Base-by-base conservation (phyloP, 1,140 invertebrate genomes). In the Leptinotarsa texana region DNA sequence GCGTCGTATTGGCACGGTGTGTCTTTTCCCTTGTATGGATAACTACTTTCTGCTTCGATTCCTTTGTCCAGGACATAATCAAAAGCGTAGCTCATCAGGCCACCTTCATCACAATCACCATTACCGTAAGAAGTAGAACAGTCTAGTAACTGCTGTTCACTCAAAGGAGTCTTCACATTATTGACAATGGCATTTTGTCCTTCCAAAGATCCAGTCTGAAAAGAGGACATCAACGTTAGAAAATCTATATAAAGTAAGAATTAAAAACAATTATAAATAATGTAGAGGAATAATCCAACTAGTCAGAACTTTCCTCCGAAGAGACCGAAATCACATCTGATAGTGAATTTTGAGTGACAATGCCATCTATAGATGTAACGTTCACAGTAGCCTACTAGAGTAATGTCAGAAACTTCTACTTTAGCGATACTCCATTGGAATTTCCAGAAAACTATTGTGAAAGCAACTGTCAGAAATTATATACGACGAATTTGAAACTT, bases 131-230 rank as follows among this genome's bases (percentile, higher is more conserved):
- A n/a, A 3, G 6, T 57, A 4, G 75, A 72, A 84, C 98, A 99
- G 88, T 99, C 98, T 24, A 99, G 89, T 62, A 99, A 87, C 85
- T 99, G 98, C 87, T 99, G 98, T 87, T 99, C 98, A 79, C 95
- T 97, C 0, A 99, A 89, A 4, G 95, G 96, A 11, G 96, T 89
- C n/a, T 99, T 88, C 75, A 90, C 89, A 62, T 94, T 93, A 33
- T 89, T 91, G 83, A 93, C 92, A 74, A 96, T 91, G 86, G 93
- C 96, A 85, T 98, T 93, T 86, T 99, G 97, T 27, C 94, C 97
- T 88, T 99, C 98, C 33, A 99, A 86, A 1, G 97, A 87, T 33
- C 97, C 98, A 77, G 96, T 98, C 92, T 95, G 82, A n/a, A 65
- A 73, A 42, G 8, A 42, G 33, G 8, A 42, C 33, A 42, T 42